These are phyloP conservation scores for Dynastes hyllus DNA, from an alignment of 2,888 invertebrate species.

Conservation along the genomic window DNA sequence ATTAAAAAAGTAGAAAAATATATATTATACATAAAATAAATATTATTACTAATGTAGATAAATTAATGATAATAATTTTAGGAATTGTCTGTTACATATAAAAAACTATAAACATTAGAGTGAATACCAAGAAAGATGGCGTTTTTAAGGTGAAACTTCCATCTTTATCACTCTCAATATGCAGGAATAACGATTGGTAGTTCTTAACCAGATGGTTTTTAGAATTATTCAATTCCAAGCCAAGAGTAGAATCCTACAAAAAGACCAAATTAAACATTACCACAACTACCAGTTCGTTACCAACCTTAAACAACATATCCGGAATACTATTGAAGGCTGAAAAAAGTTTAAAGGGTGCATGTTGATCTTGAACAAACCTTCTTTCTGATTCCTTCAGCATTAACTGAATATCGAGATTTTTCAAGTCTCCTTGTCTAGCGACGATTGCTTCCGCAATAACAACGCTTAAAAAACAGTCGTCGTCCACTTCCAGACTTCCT, in stretches of 20 bases:
- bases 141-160: not conserved
- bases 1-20: too few relatives aligned
- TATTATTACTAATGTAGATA: too few relatives aligned
- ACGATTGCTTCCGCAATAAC: conserved; percentile 79
- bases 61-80: too few relatives aligned
- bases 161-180: conserved; percentile 64
- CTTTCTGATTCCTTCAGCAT: conserved; percentile 63
- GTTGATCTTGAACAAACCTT: conserved; percentile 66
- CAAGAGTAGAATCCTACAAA: conserved; percentile 74
- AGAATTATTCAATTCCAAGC: conserved; percentile 71
- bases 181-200: conserved; percentile 75
- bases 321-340: conserved; percentile 73
- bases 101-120: not conserved
- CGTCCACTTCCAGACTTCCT: conserved; percentile 73
- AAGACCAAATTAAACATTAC: not conserved
- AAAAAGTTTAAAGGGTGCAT: conserved; percentile 74
- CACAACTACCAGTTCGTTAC: conserved; percentile 15
- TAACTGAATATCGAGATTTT: conserved; percentile 61
- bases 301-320: conserved; percentile 77
- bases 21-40: too few relatives aligned
- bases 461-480: conserved; percentile 74
- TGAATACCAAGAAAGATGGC: not conserved
- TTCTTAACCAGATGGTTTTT: conserved; percentile 72
- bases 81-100: too few relatives aligned
- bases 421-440: conserved; percentile 67